Evolutionary conservation across 2,797 vertebrate genomes (phyloP).

Genomic region (Amphiprion clarkii): DNA sequence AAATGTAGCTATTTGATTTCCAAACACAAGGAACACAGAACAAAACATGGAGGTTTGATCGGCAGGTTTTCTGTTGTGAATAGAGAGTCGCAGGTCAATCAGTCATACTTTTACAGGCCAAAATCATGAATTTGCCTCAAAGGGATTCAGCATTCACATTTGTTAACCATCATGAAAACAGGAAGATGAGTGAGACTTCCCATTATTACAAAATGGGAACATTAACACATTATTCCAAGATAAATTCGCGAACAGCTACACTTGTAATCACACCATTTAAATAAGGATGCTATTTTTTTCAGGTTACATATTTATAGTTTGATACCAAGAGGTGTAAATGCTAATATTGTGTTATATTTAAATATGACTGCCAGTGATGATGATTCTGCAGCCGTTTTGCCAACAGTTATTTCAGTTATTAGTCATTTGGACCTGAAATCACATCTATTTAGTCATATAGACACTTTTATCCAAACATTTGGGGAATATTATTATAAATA

Average conservation of each 20-base stretch:
- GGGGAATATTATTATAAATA: background rate
- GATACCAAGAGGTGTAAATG: background rate
- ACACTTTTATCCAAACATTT: background rate
- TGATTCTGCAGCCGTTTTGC: no score
- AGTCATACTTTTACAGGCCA: no score
- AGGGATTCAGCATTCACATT: background rate
- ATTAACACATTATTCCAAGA: background rate
- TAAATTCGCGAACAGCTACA: background rate
- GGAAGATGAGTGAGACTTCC: background rate
- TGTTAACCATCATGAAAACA: background rate
- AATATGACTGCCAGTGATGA: background rate
- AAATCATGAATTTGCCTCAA: background rate
- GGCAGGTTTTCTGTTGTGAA: no score
- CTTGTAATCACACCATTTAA: background rate
- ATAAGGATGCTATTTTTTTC: background rate
- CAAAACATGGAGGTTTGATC: background rate
- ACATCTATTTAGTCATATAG: background rate
- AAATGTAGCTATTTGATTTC: background rate
- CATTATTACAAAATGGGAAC: background rate
- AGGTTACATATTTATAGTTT: background rate
- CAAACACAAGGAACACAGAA: background rate
- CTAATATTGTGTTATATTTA: background rate
- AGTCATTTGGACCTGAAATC: no score
- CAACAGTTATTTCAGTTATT: no score
- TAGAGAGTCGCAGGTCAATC: no score